Percentiles rank a stretch among this genome's conserved stretches.
Evolutionary conservation across 2,888 invertebrate genomes (phyloP).

Genomic region (Orthonevra nobilis): DNA sequence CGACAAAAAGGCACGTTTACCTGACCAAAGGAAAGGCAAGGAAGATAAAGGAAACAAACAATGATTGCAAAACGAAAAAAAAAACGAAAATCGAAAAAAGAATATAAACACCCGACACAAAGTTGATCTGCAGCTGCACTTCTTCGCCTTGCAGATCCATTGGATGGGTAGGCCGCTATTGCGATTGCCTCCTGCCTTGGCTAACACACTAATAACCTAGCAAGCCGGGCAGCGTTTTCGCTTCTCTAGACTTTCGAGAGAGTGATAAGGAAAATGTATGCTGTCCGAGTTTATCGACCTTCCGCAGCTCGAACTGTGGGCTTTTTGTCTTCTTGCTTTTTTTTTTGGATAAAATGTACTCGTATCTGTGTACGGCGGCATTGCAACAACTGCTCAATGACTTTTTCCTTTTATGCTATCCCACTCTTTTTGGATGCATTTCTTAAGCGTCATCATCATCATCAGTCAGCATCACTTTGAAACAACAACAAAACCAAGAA

Average conservation of each 20-base stretch:
- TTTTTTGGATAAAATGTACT: background rate
- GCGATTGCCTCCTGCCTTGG: constrained; percentile 18
- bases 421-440: too few species aligned
- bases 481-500: constrained; percentile 14
- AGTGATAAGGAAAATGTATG: constrained; percentile 59
- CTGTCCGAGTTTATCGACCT: constrained; percentile 56
- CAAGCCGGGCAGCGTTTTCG: constrained; percentile 55
- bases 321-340: constrained; percentile 8
- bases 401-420: too few species aligned
- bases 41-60: too few species aligned
- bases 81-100: background rate
- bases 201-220: constrained; percentile 46
- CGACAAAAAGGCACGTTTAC: constrained; percentile 8
- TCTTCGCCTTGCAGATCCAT: background rate
- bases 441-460: constrained; percentile 21
- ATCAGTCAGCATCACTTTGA: constrained; percentile 4
- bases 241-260: constrained; percentile 65
- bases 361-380: background rate
- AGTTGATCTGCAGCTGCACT: constrained; percentile 13
- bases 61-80: background rate
- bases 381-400: background rate
- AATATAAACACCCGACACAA: constrained; percentile 4
- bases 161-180: background rate
- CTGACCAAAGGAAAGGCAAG: constrained; percentile 22
- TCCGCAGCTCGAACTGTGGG: constrained; percentile 16